Evolutionary conservation across 2,888 invertebrate genomes (phyloP), one percentile per base, ranked within the genome.

Genomic region (Phalera bucephala): DNA sequence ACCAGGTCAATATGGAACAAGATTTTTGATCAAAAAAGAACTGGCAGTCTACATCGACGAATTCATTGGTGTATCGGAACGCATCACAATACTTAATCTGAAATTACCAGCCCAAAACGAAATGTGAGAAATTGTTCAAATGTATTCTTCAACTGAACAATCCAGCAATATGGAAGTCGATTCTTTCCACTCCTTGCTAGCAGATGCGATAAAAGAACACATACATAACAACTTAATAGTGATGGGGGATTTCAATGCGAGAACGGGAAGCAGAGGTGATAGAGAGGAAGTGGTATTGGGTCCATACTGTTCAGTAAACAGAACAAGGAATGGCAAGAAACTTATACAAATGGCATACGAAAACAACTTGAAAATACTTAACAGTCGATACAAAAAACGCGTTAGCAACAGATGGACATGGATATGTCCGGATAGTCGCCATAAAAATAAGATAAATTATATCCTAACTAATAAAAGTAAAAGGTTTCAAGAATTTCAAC

Each of bases 101-200:
- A 29, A n/a, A 21, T 12, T 45, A 11, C 29, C 34, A 3, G 9
- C 17, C 6, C 17, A 19, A 0, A 31, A 29, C 1, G 38, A 38
- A 17, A 20, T 6, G 5, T 45, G 45, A 38, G 33, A 38, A 4
- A 36, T 40, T 4, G 13, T 45, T 8, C 40, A 45, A 28, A 32
- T 38, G 2, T 38, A 45, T 22, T 38, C 38, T 5, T 38, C 36
- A 14, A 52, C 52, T 17, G 47, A 47, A 21, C 36, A 39, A 32
- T 31, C 44, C 0, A 41, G 22, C 11, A 17, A 14, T 2, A 11
- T 27, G 17, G 42, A 37, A 33, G 45, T 42, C 1, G 45, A 52
- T 1, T 11, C 32, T 3, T 21, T 21, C 12, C 12, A 25, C 7
- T 6, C 1, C 4, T 3, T 9, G 12, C 6, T 25, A 1, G 2